A percentile compares a stretch with the other conserved stretches of the same genome.
These are phyloP conservation scores for Oscheius sp. DNA, from an alignment of 2,888 invertebrate species.

Conservation along the genomic window DNA sequence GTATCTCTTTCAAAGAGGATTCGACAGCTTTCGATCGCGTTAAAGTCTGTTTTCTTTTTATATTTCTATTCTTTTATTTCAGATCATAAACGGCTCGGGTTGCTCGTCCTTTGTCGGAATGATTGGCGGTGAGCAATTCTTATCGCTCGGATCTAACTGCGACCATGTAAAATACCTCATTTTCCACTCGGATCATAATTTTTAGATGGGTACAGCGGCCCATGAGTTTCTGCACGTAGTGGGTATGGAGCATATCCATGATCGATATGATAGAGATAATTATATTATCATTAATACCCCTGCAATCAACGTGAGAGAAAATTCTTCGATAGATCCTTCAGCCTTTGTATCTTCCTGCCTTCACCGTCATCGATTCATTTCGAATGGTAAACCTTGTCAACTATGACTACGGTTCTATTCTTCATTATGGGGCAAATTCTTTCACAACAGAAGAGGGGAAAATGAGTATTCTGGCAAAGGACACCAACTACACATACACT, in stretches of 20 bases:
- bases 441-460: conserved; percentile 21
- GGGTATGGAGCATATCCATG: conserved; percentile 21
- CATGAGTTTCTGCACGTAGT: conserved; percentile 16
- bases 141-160: conserved; percentile 11
- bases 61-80: neutral
- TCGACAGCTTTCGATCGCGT: conserved; percentile 5
- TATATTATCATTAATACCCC: conserved; percentile 15
- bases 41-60: neutral
- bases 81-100: conserved; percentile 5
- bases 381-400: conserved; percentile 21
- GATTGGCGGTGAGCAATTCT: conserved; percentile 20
- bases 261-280: conserved; percentile 23
- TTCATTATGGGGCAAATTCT: neutral
- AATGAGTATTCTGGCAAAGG: conserved; percentile 27
- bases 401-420: conserved; percentile 36
- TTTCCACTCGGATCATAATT: neutral
- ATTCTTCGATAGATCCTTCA: neutral
- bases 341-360: neutral
- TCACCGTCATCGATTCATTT: conserved; percentile 4
- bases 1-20: conserved; percentile 7
- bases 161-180: conserved; percentile 5
- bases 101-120: conserved; percentile 19
- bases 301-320: neutral
- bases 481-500: conserved; percentile 23
- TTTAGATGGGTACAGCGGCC: conserved; percentile 13